Evolutionary conservation across 2,797 vertebrate genomes (phyloP), one percentile per base, ranked within the genome.

Genomic region (Phyllotis vaccarum): DNA sequence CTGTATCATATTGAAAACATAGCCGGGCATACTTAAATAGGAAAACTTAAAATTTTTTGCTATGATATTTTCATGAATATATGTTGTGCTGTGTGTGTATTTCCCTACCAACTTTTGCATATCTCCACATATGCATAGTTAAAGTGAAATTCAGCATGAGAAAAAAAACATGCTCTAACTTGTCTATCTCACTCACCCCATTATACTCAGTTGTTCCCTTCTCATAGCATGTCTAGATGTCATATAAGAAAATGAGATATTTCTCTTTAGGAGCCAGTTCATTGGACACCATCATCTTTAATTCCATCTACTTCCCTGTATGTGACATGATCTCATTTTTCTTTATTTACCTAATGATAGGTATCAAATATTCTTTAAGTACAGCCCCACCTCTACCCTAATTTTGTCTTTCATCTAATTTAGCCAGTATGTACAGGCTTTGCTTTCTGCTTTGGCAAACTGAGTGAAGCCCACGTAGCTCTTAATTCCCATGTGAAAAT

Each of bases 341-440:
- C n/a, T 87, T 87, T 43, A 11, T 6, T 68, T 62, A 66, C 54
- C 52, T 87, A 21, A 21, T 40, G 68, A 74, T 62, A 40, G 56
- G 56, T 62, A n/a, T 85, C 49, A 75, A 78, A n/a, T 88, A 96
- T 58, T 89, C 40, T 92, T 95, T 89, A 86, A 89, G 37, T 82
- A 21, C 54, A 91, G 37, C 37, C 34, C 16, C 27, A 83, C 62
- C 58, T 90, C 66, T 83, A 34, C 27, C 27, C 10, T n/a, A 74
- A 54, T 82, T 78, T 54, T 93, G 46, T 96, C 11, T 93, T 89
- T 80, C 58, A 82, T 85, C 40, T 86, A 81, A 89, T 54, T 93
- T 86, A 83, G 40, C 60, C 52, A 95, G 1, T 82, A 64, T 46
- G 3, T n/a, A 62, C 10, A 90, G 64, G 27, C 31, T 27, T 40